phyloP scores from a whole-genome alignment of 2,797 vertebrate species.

The Xiphorhynchus erythropygius region DNA sequence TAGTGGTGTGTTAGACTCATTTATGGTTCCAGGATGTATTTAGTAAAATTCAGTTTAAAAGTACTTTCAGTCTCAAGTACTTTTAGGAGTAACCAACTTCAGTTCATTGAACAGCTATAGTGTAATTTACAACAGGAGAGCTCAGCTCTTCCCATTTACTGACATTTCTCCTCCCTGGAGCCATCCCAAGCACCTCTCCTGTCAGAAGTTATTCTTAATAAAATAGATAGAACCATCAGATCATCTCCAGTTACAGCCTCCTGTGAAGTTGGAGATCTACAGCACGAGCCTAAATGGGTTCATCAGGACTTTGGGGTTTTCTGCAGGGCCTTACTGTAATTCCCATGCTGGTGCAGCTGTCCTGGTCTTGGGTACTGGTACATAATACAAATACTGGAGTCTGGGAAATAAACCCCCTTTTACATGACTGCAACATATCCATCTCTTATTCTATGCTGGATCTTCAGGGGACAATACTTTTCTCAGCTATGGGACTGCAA shows the following conservation, averaged over 20 bases:
- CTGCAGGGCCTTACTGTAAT: neutral
- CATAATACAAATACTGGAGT: neutral
- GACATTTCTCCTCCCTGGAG: neutral
- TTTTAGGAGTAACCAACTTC: neutral
- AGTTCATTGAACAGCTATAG: neutral
- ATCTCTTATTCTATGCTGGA: neutral
- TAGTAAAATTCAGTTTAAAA: slow-evolving; percentile 31
- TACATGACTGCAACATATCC: neutral
- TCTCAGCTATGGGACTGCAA: neutral
- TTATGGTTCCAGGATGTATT: neutral
- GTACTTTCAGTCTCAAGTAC: neutral
- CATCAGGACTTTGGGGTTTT: neutral
- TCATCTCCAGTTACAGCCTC: neutral
- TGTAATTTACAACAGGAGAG: neutral
- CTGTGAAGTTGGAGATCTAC: neutral
- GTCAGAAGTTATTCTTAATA: neutral
- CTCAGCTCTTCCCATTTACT: neutral
- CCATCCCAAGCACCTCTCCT: neutral
- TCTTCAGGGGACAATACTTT: neutral
- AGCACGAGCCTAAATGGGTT: neutral
- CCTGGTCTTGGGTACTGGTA: neutral
- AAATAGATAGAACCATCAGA: neutral
- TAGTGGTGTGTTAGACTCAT: neutral
- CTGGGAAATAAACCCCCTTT: neutral
- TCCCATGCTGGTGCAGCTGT: neutral